Conservation (phyloP, 1,140 invertebrate species). For the Ruditapes philippinarum region DNA sequence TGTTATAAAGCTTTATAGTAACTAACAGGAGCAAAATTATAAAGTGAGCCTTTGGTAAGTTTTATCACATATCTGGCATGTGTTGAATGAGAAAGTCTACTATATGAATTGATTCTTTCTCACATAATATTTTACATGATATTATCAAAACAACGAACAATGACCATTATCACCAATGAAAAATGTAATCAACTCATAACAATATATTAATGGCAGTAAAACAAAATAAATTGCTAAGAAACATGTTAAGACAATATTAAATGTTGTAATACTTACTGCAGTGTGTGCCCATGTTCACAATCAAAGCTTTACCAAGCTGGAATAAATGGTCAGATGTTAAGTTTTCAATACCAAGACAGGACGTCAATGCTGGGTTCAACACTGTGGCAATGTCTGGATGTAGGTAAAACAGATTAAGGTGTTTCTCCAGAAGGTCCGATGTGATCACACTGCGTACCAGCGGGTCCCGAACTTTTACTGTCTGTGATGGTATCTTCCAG, state of each 20-base stretch:
- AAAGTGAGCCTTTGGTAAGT: no score
- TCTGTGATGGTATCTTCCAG: slow-evolving; percentile 85
- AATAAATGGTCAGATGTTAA: slow-evolving; percentile 82
- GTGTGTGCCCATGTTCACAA: slow-evolving; percentile 46
- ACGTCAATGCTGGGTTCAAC: slow-evolving; percentile 76
- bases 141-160: no score
- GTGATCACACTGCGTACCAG: slow-evolving; percentile 81
- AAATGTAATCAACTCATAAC: no score
- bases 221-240: background rate
- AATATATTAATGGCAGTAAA: no score
- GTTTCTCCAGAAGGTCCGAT: slow-evolving; percentile 78
- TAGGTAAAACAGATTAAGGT: slow-evolving; percentile 83
- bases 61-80: no score
- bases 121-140: no score
- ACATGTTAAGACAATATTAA: background rate
- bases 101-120: no score
- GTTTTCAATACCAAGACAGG: slow-evolving; percentile 81
- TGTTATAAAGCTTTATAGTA: no score
- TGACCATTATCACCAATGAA: no score
- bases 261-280: slow-evolving; percentile 32
- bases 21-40: no score
- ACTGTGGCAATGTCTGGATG: slow-evolving; percentile 77
- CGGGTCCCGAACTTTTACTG: slow-evolving; percentile 79
- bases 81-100: no score
- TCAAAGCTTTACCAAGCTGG: slow-evolving; percentile 79